Conservation (phyloP, 2,888 invertebrate species). For the Hyppa rectilinea region DNA sequence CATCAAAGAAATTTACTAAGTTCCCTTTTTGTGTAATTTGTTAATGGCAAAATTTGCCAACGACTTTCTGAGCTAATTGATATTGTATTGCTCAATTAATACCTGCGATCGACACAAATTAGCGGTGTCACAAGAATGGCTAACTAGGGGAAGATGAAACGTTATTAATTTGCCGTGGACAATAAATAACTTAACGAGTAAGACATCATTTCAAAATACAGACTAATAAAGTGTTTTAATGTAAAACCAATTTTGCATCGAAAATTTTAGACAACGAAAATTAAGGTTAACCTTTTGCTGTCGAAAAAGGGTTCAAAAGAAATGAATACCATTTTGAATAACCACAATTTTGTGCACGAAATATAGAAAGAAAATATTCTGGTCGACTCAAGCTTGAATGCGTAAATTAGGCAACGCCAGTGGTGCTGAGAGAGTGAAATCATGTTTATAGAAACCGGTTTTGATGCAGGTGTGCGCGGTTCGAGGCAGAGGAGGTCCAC, state of each 20-base stretch:
- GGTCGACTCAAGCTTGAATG: conserved; percentile 65
- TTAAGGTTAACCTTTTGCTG: neutral
- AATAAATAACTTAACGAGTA: neutral
- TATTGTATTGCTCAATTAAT: conserved; percentile 33
- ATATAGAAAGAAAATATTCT: conserved; percentile 55
- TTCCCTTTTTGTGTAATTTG: conserved; percentile 32
- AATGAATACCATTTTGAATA: conserved; percentile 4
- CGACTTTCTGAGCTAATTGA: conserved; percentile 24
- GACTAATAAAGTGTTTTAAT: neutral
- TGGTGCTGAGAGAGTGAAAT: conserved; percentile 86
- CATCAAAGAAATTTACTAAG: conserved; percentile 13
- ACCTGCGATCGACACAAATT: conserved; percentile 26
- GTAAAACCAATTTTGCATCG: neutral
- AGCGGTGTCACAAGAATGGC: neutral
- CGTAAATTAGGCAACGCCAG: conserved; percentile 75
- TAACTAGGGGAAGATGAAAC: neutral
- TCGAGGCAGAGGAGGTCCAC: conserved; percentile 62
- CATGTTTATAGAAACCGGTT: conserved; percentile 87
- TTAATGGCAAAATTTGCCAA: conserved; percentile 36
- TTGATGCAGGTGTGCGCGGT: conserved; percentile 84
- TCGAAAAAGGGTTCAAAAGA: neutral
- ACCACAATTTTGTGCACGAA: conserved; percentile 30
- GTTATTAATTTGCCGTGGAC: neutral
- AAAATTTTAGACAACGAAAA: neutral
- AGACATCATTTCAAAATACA: neutral